Percentiles rank a stretch among this genome's conserved stretches.
phyloP scores from a whole-genome alignment of 37 sponge, comb jelly and placozoan species.

The Chondrilla cf. caribensis region DNA sequence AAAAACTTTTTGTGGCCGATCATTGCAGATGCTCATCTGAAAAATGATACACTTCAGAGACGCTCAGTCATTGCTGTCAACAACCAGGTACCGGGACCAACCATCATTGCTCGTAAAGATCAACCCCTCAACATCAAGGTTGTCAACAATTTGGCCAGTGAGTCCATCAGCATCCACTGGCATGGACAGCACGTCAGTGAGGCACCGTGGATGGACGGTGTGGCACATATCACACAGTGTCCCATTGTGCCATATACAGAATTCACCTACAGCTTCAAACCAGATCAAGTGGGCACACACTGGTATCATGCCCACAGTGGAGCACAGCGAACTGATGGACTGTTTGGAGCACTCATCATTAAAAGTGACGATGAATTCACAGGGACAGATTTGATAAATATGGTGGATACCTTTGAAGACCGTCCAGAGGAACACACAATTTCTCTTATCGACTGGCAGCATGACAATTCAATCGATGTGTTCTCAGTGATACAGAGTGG shows the following conservation, averaged over 20 bases:
- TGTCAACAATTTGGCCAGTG: slow-evolving; percentile 50
- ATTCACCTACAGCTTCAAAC: slow-evolving; percentile 64
- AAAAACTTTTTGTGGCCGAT: background rate
- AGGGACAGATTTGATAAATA: background rate
- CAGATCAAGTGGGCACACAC: slow-evolving; percentile 61
- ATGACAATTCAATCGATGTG: slow-evolving; percentile 37
- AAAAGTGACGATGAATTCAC: background rate
- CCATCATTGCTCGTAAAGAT: background rate
- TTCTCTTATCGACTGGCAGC: slow-evolving; percentile 68
- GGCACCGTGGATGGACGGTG: slow-evolving; percentile 82
- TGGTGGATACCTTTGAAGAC: background rate
- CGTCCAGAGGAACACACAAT: slow-evolving; percentile 67
- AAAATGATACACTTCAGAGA: background rate
- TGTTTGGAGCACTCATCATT: slow-evolving; percentile 73
- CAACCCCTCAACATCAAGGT: slow-evolving; percentile 27
- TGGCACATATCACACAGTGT: slow-evolving; percentile 59
- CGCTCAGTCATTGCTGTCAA: slow-evolving; percentile 19
- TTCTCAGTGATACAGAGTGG: slow-evolving; percentile 30
- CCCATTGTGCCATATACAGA: slow-evolving; percentile 44
- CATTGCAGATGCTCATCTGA: background rate
- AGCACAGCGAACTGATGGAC: slow-evolving; percentile 73
- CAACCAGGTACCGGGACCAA: slow-evolving; percentile 19
- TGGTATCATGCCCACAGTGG: slow-evolving; percentile 89
- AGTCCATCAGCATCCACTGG: slow-evolving; percentile 76
- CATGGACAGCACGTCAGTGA: slow-evolving; percentile 74